Evolutionary conservation across 2,797 vertebrate species (phyloP).

Genomic region (Hapalemur alaotrensis): DNA sequence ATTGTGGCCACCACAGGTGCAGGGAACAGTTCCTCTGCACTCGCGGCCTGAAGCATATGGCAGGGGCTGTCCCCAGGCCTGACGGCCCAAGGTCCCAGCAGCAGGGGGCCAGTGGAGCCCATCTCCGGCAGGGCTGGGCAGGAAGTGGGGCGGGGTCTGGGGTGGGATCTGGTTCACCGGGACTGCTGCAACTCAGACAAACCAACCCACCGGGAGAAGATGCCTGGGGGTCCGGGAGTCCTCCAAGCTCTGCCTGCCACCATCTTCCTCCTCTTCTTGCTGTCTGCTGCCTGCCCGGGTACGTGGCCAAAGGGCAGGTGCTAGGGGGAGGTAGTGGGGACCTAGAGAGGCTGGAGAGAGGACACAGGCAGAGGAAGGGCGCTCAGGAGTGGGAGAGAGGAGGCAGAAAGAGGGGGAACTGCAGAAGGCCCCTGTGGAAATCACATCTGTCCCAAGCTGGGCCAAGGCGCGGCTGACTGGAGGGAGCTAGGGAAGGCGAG

Average conservation of each 20-base stretch:
- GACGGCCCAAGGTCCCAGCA: background rate
- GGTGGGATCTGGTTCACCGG: constrained; percentile 39
- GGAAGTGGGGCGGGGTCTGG: constrained; percentile 69
- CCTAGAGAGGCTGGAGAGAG: background rate
- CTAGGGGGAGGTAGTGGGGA: background rate
- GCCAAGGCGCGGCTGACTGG: background rate
- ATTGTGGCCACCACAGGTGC: constrained; percentile 65
- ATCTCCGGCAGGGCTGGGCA: constrained; percentile 71
- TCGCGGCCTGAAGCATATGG: background rate
- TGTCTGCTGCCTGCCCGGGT: constrained; percentile 50
- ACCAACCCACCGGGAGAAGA: constrained; percentile 41
- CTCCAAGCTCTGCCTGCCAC: background rate
- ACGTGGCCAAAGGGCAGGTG: background rate
- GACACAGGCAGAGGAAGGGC: background rate
- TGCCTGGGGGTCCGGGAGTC: constrained; percentile 24
- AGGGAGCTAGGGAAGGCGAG: background rate
- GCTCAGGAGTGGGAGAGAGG: background rate
- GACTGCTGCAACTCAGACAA: background rate
- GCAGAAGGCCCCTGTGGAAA: background rate
- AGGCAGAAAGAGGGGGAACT: background rate
- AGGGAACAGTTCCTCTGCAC: constrained; percentile 30
- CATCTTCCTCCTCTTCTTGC: constrained; percentile 21
- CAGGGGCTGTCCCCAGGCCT: background rate
- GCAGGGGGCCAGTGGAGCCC: constrained; percentile 44
- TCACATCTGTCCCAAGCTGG: background rate